phyloP scores from a whole-genome alignment of 30 jellyfish, hydroid and myxozoan genomes.

The Aurelia sp. region DNA sequence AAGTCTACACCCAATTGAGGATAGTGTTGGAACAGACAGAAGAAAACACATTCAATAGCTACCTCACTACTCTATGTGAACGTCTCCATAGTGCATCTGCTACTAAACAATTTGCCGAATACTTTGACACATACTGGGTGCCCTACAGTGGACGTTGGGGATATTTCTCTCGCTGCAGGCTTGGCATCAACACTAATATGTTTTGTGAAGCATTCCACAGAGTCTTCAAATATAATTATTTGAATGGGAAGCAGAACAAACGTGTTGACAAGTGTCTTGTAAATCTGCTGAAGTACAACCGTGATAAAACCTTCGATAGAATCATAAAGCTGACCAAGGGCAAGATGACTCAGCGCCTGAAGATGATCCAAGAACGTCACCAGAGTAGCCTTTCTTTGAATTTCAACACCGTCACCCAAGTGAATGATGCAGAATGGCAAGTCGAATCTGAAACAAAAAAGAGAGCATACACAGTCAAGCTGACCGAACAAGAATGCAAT shows the following conservation, averaged over 20 bases:
- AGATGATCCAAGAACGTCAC: slow-evolving; percentile 26
- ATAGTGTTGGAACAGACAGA: slow-evolving; percentile 27
- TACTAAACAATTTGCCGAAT: slow-evolving; percentile 38
- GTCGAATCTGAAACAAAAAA: neutral
- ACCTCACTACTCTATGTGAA: neutral
- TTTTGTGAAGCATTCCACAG: slow-evolving; percentile 69
- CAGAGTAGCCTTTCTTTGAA: neutral
- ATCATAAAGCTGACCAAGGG: slow-evolving; percentile 54
- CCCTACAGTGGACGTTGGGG: slow-evolving; percentile 31
- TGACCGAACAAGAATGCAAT: neutral
- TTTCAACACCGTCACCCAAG: neutral
- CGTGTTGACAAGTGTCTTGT: slow-evolving; percentile 64
- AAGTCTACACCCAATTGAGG: neutral
- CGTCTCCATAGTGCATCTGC: slow-evolving; percentile 16
- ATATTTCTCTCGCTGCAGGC: slow-evolving; percentile 35
- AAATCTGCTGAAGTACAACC: slow-evolving; percentile 27
- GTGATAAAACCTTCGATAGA: neutral
- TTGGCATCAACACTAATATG: slow-evolving; percentile 69
- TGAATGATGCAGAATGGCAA: slow-evolving; percentile 2
- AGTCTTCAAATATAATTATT: slow-evolving; percentile 44
- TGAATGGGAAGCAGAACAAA: slow-evolving; percentile 46
- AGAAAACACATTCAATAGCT: neutral
- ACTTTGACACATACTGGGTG: slow-evolving; percentile 37
- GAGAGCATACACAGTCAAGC: neutral
- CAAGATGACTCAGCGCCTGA: slow-evolving; percentile 3